Evolutionary conservation across 2,113 vertebrate genomes (phyloP).

Genomic region (Periophthalmus modestus): DNA sequence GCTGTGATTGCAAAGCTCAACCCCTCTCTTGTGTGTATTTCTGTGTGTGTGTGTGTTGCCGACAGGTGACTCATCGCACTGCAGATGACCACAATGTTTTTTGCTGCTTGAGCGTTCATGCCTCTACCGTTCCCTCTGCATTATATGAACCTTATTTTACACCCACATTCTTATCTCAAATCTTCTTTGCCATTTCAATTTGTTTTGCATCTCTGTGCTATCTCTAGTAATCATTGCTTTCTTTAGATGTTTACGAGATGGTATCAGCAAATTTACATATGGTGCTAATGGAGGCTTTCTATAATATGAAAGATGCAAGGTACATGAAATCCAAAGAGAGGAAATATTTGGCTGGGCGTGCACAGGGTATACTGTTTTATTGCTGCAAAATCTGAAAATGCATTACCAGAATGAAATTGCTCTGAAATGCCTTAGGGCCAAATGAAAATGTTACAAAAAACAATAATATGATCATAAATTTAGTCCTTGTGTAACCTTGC

Average conservation of each 20-base stretch:
- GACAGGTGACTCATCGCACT: conserved; percentile 79
- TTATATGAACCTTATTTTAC: conserved; percentile 24
- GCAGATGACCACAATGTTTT: conserved; percentile 75
- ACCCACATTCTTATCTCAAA: conserved; percentile 10
- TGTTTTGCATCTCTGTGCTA: conserved; percentile 8
- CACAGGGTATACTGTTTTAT: neutral
- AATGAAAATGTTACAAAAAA: neutral
- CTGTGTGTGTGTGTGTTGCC: conserved; percentile 50
- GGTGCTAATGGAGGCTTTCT: neutral
- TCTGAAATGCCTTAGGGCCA: neutral
- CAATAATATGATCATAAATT: neutral
- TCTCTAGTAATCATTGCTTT: conserved; percentile 36
- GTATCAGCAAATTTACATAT: conserved; percentile 37
- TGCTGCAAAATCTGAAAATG: neutral
- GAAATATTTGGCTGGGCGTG: neutral
- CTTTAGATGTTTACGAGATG: conserved; percentile 26
- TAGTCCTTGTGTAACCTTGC: no score
- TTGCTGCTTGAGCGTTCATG: conserved; percentile 56
- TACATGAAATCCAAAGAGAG: conserved; percentile 26
- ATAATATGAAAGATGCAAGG: conserved; percentile 18
- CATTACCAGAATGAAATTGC: neutral
- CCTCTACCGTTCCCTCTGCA: conserved; percentile 41
- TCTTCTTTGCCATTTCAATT: conserved; percentile 18
- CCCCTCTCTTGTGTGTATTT: conserved; percentile 30
- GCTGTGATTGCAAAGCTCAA: conserved; percentile 59